phyloP scores from a whole-genome alignment of 2,113 vertebrate genomes.

The Euleptes europaea region DNA sequence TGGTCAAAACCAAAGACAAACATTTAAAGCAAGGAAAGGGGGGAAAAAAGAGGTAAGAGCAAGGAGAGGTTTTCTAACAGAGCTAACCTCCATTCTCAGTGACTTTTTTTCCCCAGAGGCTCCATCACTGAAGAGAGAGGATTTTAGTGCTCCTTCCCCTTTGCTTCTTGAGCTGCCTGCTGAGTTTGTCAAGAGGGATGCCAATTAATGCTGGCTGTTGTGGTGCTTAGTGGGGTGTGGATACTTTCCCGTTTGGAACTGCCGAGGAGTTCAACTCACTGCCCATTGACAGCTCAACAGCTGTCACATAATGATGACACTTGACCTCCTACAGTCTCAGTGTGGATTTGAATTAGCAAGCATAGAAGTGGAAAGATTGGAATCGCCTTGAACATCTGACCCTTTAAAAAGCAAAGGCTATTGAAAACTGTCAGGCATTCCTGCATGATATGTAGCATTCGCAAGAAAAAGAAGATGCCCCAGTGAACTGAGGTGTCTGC shows the following conservation, averaged over 20 bases:
- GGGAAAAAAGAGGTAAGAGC: background rate
- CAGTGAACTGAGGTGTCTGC: background rate
- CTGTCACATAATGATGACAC: conserved; percentile 1
- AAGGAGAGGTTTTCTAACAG: background rate
- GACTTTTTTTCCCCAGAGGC: background rate
- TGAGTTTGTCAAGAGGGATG: background rate
- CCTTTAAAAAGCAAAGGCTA: conserved; percentile 6
- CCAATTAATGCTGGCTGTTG: conserved; percentile 6
- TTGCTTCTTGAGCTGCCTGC: background rate
- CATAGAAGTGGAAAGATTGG: background rate
- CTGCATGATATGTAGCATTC: background rate
- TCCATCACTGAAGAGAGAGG: background rate
- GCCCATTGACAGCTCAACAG: conserved; percentile 1
- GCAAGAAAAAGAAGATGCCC: background rate
- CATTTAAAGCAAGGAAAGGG: background rate
- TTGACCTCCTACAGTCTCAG: background rate
- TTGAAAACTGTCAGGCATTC: conserved; percentile 10
- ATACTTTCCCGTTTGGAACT: background rate
- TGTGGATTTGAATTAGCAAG: conserved; percentile 1
- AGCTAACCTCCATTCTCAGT: background rate
- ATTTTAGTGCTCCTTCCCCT: background rate
- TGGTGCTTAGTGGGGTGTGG: conserved; percentile 9
- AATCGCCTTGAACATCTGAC: background rate
- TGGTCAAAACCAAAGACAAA: background rate
- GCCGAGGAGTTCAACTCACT: background rate